Evolutionary conservation across 2,888 invertebrate species (phyloP).

Genomic region (Cheilosia scutellata): DNA sequence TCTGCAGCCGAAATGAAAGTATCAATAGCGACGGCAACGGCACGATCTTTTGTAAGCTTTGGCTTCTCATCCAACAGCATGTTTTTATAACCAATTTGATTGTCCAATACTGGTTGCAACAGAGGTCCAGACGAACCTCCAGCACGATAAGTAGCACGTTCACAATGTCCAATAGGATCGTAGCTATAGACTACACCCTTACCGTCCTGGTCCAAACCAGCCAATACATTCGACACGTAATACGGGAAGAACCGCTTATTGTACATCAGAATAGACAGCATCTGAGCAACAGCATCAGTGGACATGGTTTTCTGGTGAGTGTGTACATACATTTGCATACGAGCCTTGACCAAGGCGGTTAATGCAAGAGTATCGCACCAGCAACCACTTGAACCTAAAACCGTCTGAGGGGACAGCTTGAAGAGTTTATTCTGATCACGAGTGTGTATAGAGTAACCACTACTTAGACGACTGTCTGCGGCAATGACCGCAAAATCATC

Average conservation of each 20-base stretch:
- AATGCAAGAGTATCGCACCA: slow-evolving; percentile 98
- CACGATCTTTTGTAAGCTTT: slow-evolving; percentile 91
- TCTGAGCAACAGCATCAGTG: slow-evolving; percentile 96
- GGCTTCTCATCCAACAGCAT: slow-evolving; percentile 86
- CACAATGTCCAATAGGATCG: slow-evolving; percentile 98
- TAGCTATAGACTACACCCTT: slow-evolving; percentile 98
- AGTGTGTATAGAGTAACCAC: slow-evolving; percentile 95
- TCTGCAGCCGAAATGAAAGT: slow-evolving; percentile 99
- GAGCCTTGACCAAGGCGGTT: slow-evolving; percentile 91
- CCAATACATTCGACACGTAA: slow-evolving; percentile 97
- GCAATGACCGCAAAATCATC: slow-evolving; percentile 97
- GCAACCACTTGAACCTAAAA: slow-evolving; percentile 97
- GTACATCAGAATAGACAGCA: slow-evolving; percentile 98
- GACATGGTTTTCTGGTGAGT: slow-evolving; percentile 97
- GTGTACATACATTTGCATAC: slow-evolving; percentile 97
- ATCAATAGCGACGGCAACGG: slow-evolving; percentile 94
- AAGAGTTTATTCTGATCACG: slow-evolving; percentile 95
- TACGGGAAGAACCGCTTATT: slow-evolving; percentile 99
- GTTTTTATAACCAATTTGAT: slow-evolving; percentile 96
- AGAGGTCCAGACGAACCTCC: slow-evolving; percentile 96
- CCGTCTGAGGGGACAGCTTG: slow-evolving; percentile 91
- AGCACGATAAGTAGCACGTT: slow-evolving; percentile 92
- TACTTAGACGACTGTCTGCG: slow-evolving; percentile 96
- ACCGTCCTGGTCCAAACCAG: slow-evolving; percentile 96
- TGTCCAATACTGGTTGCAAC: slow-evolving; percentile 97